A percentile compares a stretch with the other conserved stretches of the same genome.
phyloP scores from a whole-genome alignment of 2,888 invertebrate genomes.

The Lutraria lutraria region DNA sequence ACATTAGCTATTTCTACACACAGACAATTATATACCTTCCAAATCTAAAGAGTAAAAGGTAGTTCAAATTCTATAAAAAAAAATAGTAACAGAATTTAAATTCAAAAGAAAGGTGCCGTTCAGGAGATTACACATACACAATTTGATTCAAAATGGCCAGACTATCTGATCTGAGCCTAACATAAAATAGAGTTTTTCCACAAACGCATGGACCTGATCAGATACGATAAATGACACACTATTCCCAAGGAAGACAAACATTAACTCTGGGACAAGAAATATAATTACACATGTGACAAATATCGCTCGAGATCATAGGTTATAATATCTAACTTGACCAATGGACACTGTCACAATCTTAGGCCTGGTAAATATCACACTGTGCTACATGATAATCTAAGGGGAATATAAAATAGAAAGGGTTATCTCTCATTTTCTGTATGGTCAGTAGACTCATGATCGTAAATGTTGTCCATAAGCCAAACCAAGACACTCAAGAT shows the following conservation, averaged over 20 bases:
- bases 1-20: no score
- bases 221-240: neutral
- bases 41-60: no score
- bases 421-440: neutral
- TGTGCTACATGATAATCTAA: neutral
- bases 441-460: neutral
- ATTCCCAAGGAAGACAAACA: conserved; percentile 14
- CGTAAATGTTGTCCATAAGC: neutral
- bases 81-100: no score
- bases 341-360: neutral
- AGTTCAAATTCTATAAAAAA: no score
- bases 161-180: no score
- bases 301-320: conserved; percentile 5
- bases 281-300: conserved; percentile 27
- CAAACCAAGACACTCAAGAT: neutral
- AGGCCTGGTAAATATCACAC: conserved; percentile 8
- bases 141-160: no score
- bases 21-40: no score
- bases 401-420: neutral
- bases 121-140: no score
- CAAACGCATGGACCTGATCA: neutral
- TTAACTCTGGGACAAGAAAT: conserved; percentile 16
- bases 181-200: no score
- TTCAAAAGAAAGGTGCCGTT: no score
- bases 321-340: conserved; percentile 12